Base-by-base conservation (phyloP, 1,140 invertebrate genomes). In the Halesus radiatus region DNA sequence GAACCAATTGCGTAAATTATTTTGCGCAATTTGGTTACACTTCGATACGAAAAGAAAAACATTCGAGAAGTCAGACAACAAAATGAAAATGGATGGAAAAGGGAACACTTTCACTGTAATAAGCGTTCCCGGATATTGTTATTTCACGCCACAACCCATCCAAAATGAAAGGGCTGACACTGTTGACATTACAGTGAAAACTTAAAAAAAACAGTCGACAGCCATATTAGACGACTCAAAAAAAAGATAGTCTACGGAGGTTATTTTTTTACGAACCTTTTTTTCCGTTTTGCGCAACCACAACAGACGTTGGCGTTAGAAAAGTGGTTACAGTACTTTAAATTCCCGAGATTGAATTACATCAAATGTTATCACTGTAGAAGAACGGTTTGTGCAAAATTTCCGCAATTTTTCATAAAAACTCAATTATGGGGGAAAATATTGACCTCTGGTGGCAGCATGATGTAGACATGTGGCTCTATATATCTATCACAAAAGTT, bases 381-480 rank as follows among this genome's bases (percentile, higher is more conserved):
- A 37, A 20, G 4, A 32, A 18, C 3, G 18, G 18, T 68, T 68
- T 7, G 56, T 68, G 32, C 32, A 45, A 18, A 18, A 37, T 50
- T 3, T 45, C 16, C 8, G 4, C 13, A 68, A 50, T 37, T 37
- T 68, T 37, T 16, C 1, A 68, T 15, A 60, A 58, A 66, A 68
- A 68, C 3, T 32, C 26, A 23, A 18, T n/a, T 18, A 1, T 32
- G 20, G 58, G 16, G 75, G 32, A 73, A 79, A 79, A 79, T 79
- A 79, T 79, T 79, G 77, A 79, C 77, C 77, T 79, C 77, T 73
- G n/a, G 77, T 18, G 52, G 66, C 32, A 74, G 37, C 70, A 56
- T 64, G 70, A 74, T 74, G 70, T 56, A 75, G 78, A 79, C 78
- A 79, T 79, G 78, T 79, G 78, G 78, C 78, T 74, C 68, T 70